Base-by-base conservation (phyloP, 1,140 invertebrate species). In the Drosophila pseudoobscura region DNA sequence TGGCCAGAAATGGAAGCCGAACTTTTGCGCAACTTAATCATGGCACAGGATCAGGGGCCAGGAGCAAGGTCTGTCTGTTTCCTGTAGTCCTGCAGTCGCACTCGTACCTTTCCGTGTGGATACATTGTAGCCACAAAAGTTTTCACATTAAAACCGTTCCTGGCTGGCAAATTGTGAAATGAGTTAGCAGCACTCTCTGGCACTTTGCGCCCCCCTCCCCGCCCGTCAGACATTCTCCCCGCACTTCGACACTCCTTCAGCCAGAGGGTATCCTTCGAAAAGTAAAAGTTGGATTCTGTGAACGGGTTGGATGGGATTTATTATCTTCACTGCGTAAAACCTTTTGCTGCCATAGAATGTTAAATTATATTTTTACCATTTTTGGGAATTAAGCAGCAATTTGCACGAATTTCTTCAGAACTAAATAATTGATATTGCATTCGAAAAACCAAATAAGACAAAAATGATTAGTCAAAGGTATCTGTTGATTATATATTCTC, bases 61-160 rank as follows among this genome's bases (percentile, higher is more conserved):
- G 20, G 39, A 15, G n/a, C 46, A 26, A 20, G 22, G 41, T 13
- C 50, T 3, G 31, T 0, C 17, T 17, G 1, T 7, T 31, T 31
- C 29, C 29, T 8, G 29, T 26, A 29, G 6, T 29, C 29, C 29
- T 73, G 60, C 29, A 53, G 55, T 61, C 59, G 51, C 43, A 69
- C 43, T 58, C 59, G 64, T 63, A 78, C 56, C 65, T 59, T 69
- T 57, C 46, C 35, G 24, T 57, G 64, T 57, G 26, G 47, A 58
- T 63, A 74, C 80, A 74, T 74, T 78, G 79, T 82, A 82, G 66
- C 50, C 52, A 62, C 47, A 80, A 85, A 85, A 85, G 82, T 85
- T 85, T 85, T 85, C 78, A 87, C 80, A 85, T 85, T 85, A 85
- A 85, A 85, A 87, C 69, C 82, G 55, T 85, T 85, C 82, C 83